Base-by-base conservation (phyloP, 2,113 vertebrate genomes). In the Arvicanthis niloticus region DNA sequence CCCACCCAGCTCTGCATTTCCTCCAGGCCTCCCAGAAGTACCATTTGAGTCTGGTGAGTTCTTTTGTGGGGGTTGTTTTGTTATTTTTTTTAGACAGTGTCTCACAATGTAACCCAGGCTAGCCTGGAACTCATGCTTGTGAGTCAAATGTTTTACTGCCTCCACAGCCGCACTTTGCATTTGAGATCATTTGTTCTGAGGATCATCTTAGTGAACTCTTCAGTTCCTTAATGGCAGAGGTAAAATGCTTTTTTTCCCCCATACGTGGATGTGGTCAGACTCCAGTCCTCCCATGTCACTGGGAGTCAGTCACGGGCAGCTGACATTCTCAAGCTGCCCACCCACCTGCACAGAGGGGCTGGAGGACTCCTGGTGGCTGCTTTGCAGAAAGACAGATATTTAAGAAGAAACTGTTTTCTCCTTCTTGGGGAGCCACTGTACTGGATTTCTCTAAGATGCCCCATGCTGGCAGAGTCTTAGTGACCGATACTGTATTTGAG, bases 341-440 rank as follows among this genome's bases (percentile, higher is more conserved):
- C 8, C 70, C 5, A 5, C 81, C 60, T 70, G 22, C 9, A 10
- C 7, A 7, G 75, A 95, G 60, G 42, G 0, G 6, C 40, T 26
- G 4, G 40, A 58, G 29, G 45, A 22, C 9, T 31, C 53, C 42
- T 62, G 0, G 1, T 0, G 6, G 11, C 37, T 80, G 37, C 17
- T 45, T 40, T 45, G 76, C 45, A 60, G 56, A 62, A 72, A 19
- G 10, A 56, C 22, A 40, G 72, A 31, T 53, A 34, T 37, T n/a
- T 12, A 21, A 56, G 58, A 65, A 56, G 29, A 40, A 29, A 1
- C 13, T 19, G 31, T 1, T 16, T 26, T 40, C 42, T 70, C n/a
- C 16, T 93, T 76, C 77, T 56, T 45, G 48, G 29, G 72, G 62
- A 77, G 53, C 16, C 40, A 58, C 40, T 40, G 6, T 5, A 48